A percentile compares a stretch with the other conserved stretches of the same genome.
These are phyloP conservation scores for Hydrophis major DNA, from an alignment of 2,797 vertebrate genomes.

Conservation along the genomic window DNA sequence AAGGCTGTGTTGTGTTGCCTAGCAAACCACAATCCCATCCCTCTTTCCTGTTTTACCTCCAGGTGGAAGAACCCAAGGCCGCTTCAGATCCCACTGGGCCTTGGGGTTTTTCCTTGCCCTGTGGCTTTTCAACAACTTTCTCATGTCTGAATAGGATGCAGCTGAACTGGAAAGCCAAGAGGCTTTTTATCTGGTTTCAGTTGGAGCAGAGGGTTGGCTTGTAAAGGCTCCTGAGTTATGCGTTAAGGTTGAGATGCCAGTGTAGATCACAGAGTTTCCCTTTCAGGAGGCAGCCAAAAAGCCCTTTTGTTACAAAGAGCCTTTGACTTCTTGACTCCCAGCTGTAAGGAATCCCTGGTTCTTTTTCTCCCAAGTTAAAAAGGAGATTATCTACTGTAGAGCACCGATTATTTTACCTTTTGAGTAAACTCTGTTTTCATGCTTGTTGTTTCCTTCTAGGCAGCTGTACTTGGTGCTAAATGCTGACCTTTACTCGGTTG, in stretches of 20 bases:
- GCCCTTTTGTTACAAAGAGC: constrained; percentile 44
- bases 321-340: constrained; percentile 58
- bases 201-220: constrained; percentile 24
- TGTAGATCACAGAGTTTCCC: constrained; percentile 45
- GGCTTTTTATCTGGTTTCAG: constrained; percentile 27
- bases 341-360: constrained; percentile 51
- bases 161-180: constrained; percentile 23
- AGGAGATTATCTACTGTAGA: constrained; percentile 46
- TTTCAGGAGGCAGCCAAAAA: constrained; percentile 55
- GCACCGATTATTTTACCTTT: constrained; percentile 58
- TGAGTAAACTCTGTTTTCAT: constrained; percentile 59
- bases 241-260: constrained; percentile 38
- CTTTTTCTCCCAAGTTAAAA: constrained; percentile 39
- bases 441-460: constrained; percentile 45
- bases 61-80: neutral
- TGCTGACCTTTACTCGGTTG: constrained; percentile 49
- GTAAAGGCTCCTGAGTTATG: constrained; percentile 38
- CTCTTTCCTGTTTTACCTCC: neutral
- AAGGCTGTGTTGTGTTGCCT: neutral
- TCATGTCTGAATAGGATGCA: constrained; percentile 16
- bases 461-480: constrained; percentile 39
- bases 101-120: constrained; percentile 14
- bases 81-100: neutral
- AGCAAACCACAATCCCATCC: neutral
- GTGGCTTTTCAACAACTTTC: neutral